These are phyloP conservation scores for Plebejus anna DNA, from an alignment of 2,888 invertebrate species.

Conservation along the genomic window DNA sequence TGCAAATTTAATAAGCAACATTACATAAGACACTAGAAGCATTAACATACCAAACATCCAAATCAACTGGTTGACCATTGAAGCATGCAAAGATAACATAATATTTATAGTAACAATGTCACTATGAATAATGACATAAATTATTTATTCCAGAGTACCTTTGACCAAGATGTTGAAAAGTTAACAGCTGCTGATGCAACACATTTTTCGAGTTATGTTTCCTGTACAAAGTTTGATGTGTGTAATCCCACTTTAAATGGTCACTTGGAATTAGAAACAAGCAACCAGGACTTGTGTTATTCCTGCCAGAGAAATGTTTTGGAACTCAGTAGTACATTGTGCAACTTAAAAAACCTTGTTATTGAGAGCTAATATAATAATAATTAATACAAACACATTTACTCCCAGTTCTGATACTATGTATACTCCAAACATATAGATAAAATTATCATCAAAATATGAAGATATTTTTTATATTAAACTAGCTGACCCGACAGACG, in stretches of 20 bases:
- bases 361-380: not conserved
- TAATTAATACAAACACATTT: not conserved
- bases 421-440: not conserved
- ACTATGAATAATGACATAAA: not conserved
- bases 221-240: slow-evolving; percentile 40
- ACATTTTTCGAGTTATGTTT: slow-evolving; percentile 76
- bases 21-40: too few relatives aligned
- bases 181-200: slow-evolving; percentile 82
- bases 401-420: not conserved
- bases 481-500: too few relatives aligned
- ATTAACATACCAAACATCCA: too few relatives aligned
- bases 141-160: slow-evolving; percentile 57
- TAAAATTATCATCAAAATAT: too few relatives aligned
- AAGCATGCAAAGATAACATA: not conserved
- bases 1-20: too few relatives aligned
- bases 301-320: slow-evolving; percentile 62
- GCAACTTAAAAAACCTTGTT: not conserved
- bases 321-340: slow-evolving; percentile 41
- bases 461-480: too few relatives aligned
- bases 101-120: not conserved
- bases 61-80: too few relatives aligned
- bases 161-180: slow-evolving; percentile 58
- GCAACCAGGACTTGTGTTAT: slow-evolving; percentile 53
- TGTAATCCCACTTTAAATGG: slow-evolving; percentile 35
- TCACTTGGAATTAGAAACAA: slow-evolving; percentile 24